Evolutionary conservation across 2,888 invertebrate genomes (phyloP).

Genomic region (Bombylius major): DNA sequence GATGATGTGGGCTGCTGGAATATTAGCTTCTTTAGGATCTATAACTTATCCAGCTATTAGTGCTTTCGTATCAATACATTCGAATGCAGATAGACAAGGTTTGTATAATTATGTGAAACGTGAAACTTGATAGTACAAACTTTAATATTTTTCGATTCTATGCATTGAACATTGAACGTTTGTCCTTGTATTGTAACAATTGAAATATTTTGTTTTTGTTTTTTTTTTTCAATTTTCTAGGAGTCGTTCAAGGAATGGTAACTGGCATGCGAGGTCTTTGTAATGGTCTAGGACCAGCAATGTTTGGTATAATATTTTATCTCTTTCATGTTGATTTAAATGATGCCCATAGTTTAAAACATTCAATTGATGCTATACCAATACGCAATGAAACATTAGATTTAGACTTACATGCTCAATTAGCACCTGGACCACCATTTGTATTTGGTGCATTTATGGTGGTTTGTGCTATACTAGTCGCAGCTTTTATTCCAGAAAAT

Average conservation of each 20-base stretch:
- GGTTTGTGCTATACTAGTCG: slow-evolving; percentile 86
- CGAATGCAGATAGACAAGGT: slow-evolving; percentile 95
- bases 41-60: slow-evolving; percentile 98
- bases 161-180: no score
- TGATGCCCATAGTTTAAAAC: slow-evolving; percentile 44
- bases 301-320: slow-evolving; percentile 97
- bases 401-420: slow-evolving; percentile 44
- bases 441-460: slow-evolving; percentile 95
- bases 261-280: slow-evolving; percentile 97
- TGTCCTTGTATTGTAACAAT: no score
- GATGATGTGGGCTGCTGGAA: slow-evolving; percentile 99
- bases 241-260: slow-evolving; percentile 92
- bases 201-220: no score
- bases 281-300: slow-evolving; percentile 94
- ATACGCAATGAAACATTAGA: slow-evolving; percentile 22
- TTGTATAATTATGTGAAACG: slow-evolving; percentile 9
- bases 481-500: slow-evolving; percentile 71
- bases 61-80: slow-evolving; percentile 95
- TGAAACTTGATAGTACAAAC: neutral
- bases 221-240: slow-evolving; percentile 23
- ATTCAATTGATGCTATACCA: slow-evolving; percentile 29
- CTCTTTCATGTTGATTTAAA: slow-evolving; percentile 96
- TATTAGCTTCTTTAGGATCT: slow-evolving; percentile 88
- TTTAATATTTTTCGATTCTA: no score
- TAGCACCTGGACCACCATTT: slow-evolving; percentile 96